Evolutionary conservation across 2,797 vertebrate species (phyloP).

Genomic region (Coendou prehensilis): DNA sequence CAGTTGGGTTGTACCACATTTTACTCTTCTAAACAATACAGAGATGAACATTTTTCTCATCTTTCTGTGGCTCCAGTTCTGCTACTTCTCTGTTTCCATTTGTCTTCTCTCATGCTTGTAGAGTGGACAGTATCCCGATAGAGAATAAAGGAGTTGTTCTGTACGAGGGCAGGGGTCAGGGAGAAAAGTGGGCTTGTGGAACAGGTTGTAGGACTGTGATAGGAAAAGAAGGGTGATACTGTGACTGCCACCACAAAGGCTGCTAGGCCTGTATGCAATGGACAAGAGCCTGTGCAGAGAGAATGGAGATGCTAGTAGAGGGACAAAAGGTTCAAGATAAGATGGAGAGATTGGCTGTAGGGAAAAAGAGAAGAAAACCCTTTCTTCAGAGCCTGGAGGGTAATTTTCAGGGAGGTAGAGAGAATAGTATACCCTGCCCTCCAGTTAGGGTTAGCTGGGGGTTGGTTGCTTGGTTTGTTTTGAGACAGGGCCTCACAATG

Average conservation of each 20-base stretch:
- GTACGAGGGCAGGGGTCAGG: background rate
- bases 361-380: background rate
- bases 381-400: background rate
- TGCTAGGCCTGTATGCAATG: background rate
- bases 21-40: background rate
- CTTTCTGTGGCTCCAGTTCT: background rate
- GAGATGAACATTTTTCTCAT: background rate
- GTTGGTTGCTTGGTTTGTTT: background rate
- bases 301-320: background rate
- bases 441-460: background rate
- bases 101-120: background rate
- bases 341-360: conserved; percentile 20
- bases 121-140: background rate
- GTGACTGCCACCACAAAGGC: background rate
- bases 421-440: background rate
- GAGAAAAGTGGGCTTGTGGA: background rate
- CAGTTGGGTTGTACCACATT: background rate
- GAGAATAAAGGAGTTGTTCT: background rate
- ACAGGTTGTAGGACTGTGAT: background rate
- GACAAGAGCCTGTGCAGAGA: background rate
- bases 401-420: background rate
- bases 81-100: background rate
- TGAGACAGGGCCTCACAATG: no score
- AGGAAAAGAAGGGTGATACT: background rate
- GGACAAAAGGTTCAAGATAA: background rate